Evolutionary conservation across 2,888 invertebrate genomes (phyloP).

Genomic region (Synergus gifuensis): DNA sequence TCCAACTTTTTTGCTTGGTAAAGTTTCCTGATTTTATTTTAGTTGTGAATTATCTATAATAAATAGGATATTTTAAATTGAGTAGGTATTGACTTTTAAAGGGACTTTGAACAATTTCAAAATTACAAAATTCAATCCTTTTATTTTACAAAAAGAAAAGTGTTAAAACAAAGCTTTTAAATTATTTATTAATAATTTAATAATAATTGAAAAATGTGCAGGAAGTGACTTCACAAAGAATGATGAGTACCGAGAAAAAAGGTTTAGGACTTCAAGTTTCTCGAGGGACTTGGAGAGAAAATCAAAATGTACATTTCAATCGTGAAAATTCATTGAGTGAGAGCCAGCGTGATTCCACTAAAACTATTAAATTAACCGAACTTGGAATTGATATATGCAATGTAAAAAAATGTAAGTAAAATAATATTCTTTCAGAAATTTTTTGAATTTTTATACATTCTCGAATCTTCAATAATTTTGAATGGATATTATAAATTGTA

Average conservation of each 20-base stretch:
- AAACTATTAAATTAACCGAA: slow-evolving; percentile 31
- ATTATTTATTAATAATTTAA: neutral
- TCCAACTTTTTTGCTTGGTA: no score
- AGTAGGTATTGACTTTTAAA: no score
- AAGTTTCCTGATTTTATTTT: no score
- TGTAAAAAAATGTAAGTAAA: slow-evolving; percentile 17
- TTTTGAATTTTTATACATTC: neutral
- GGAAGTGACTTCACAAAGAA: slow-evolving; percentile 51
- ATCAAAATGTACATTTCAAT: slow-evolving; percentile 1
- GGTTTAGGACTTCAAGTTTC: slow-evolving; percentile 53
- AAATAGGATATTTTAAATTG: no score
- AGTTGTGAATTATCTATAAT: no score
- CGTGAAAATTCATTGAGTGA: slow-evolving; percentile 14
- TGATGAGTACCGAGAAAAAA: slow-evolving; percentile 51
- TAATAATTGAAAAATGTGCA: slow-evolving; percentile 22
- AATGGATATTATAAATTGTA: no score
- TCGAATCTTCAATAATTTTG: no score
- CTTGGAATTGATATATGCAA: slow-evolving; percentile 17
- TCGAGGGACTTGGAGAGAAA: slow-evolving; percentile 53
- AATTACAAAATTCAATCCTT: no score
- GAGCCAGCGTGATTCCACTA: neutral
- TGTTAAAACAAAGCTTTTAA: no score
- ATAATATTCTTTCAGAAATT: neutral
- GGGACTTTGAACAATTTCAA: no score
- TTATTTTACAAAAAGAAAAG: no score